These are phyloP conservation scores for Scopus umbretta DNA, from an alignment of 2,113 vertebrate genomes.

Conservation along the genomic window DNA sequence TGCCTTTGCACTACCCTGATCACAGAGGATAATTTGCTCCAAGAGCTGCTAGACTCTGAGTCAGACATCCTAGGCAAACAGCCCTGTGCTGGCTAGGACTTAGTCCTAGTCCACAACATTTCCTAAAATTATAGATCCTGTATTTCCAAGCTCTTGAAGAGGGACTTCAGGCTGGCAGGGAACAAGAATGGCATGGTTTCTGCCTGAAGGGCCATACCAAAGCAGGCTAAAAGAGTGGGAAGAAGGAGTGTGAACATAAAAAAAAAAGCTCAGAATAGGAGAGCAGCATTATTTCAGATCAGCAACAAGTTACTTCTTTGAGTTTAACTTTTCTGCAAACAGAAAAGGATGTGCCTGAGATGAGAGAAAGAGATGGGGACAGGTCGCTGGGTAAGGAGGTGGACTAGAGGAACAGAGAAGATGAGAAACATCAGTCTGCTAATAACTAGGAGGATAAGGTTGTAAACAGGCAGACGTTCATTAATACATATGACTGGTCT, in stretches of 20 bases:
- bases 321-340: neutral
- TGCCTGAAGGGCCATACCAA: neutral
- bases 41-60: neutral
- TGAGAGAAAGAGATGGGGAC: neutral
- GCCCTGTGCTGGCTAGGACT: no score
- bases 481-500: neutral
- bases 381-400: neutral
- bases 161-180: fast-evolving
- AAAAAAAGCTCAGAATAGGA: neutral
- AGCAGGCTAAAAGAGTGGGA: neutral
- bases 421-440: neutral
- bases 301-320: neutral
- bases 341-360: neutral
- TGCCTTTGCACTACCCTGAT: neutral
- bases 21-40: neutral
- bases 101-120: neutral
- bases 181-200: neutral
- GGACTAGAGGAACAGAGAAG: neutral
- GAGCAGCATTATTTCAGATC: neutral
- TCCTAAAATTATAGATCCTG: neutral
- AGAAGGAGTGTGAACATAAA: neutral
- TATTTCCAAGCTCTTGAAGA: neutral
- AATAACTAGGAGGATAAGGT: neutral
- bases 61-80: neutral
- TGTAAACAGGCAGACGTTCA: neutral